A percentile compares a stretch with the other conserved stretches of the same genome.
phyloP scores from a whole-genome alignment of 2,888 invertebrate genomes.

The Serrognathus titanus region DNA sequence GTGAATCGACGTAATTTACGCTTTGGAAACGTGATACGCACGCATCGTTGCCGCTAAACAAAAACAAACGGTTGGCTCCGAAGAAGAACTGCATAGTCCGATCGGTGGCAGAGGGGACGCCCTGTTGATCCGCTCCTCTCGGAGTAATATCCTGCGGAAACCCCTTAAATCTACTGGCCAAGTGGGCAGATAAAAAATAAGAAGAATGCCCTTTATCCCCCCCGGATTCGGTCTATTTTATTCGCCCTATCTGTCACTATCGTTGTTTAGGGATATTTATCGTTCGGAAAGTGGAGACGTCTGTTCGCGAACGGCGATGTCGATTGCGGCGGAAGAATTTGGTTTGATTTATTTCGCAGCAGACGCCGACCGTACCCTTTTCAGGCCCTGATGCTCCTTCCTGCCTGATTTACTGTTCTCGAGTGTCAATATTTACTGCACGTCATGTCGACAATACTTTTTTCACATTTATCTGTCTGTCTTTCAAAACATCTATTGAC shows the following conservation, averaged over 20 bases:
- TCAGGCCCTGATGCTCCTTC: too few species aligned
- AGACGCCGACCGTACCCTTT: not conserved
- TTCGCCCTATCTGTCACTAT: constrained; percentile 42
- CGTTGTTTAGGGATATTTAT: constrained; percentile 40
- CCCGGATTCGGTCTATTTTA: constrained; percentile 41
- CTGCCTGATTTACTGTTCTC: too few species aligned
- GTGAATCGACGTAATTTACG: not conserved
- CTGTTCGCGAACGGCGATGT: constrained; percentile 24
- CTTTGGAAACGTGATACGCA: too few species aligned
- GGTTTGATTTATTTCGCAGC: constrained; percentile 21
- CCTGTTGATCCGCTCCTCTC: constrained; percentile 21
- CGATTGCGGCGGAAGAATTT: constrained; percentile 19
- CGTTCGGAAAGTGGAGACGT: constrained; percentile 28
- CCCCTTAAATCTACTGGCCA: constrained; percentile 38
- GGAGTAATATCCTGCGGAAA: constrained; percentile 22
- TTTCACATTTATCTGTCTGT: too few species aligned
- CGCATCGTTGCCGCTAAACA: not conserved
- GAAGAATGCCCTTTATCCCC: constrained; percentile 38
- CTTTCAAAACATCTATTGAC: too few species aligned
- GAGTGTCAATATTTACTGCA: too few species aligned
- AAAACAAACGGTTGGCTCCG: not conserved
- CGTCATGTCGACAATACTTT: too few species aligned
- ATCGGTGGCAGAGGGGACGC: not conserved
- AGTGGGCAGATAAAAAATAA: constrained; percentile 42
- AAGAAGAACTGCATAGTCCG: not conserved